phyloP scores from a whole-genome alignment of 2,888 invertebrate genomes.

The Orchesella flavescens region DNA sequence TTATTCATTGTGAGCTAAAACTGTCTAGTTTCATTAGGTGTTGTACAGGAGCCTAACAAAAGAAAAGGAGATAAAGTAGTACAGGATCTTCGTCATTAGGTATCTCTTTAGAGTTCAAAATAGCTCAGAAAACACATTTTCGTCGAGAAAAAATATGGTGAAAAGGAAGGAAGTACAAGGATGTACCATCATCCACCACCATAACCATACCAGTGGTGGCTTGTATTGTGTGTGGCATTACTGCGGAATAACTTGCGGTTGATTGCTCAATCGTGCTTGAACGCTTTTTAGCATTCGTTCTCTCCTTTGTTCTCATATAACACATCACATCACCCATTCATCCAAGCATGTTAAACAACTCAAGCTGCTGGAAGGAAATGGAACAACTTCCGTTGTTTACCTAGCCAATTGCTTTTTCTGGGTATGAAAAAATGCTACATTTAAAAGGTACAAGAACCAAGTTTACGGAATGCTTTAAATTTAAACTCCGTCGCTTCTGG shows the following conservation, averaged over 20 bases:
- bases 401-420: not conserved
- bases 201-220: not conserved
- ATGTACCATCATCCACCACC: not conserved
- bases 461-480: too few relatives aligned
- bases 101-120: not conserved
- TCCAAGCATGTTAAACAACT: not conserved
- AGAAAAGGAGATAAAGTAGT: too few relatives aligned
- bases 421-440: not conserved
- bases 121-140: not conserved
- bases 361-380: not conserved
- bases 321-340: not conserved
- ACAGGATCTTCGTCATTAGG: too few relatives aligned
- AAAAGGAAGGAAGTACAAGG: not conserved
- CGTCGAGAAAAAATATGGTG: not conserved
- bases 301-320: not conserved
- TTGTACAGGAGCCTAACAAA: too few relatives aligned
- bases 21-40: too few relatives aligned
- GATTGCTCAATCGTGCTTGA: conserved; percentile 28
- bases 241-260: conserved; percentile 13
- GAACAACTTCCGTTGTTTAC: conserved; percentile 24
- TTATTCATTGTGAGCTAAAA: too few relatives aligned
- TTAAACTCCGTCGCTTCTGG: not conserved
- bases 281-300: not conserved
- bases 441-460: too few relatives aligned
- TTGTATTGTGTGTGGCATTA: not conserved